Base-by-base conservation (phyloP, 2,113 vertebrate genomes). In the Heteronetta atricapilla region DNA sequence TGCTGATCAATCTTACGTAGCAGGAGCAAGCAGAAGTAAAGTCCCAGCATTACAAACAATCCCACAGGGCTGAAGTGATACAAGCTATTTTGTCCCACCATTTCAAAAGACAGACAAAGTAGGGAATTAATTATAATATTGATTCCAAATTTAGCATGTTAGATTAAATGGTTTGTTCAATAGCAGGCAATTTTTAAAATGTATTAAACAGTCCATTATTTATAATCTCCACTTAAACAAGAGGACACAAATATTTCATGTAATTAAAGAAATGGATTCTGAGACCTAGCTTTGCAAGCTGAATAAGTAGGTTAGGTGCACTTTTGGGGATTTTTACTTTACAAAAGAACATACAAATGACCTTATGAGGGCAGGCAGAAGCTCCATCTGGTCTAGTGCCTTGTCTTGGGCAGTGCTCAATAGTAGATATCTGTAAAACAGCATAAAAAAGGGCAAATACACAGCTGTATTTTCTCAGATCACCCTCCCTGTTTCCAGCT, bases 101-200 rank as follows among this genome's bases (percentile, higher is more conserved):
- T 82, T 80, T 93, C 80, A 92, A 42, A 93, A 91, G 92, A 68
- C 3, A 69, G 56, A 90, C 93, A 73, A 75, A 89, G 81, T 76
- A 76, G 64, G 56, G 44, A 82, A 94, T 96, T 94, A 80, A 86
- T 94, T 93, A 67, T 67, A 66, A 40, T 86, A 48, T 93, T 67
- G 94, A 93, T 80, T 93, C 52, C 29, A 84, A 92, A 76, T 88
- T 80, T 93, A 38, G n/a, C 15, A 52, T 69, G 17, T 69, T 92
- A 92, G 70, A 81, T 86, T 82, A 86, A 83, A 92, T 84, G 46
- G 42, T 69, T 95, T 83, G 40, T 44, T 96, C 87, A 3, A 80
- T 94, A 85, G 13, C 62, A 95, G 86, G 64, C 76, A 77, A 72
- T 92, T 88, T 75, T 62, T 15, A 28, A 87, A 62, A 83, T 88